These are phyloP conservation scores for Andricus curvator DNA, from an alignment of 2,888 invertebrate genomes.

Conservation along the genomic window DNA sequence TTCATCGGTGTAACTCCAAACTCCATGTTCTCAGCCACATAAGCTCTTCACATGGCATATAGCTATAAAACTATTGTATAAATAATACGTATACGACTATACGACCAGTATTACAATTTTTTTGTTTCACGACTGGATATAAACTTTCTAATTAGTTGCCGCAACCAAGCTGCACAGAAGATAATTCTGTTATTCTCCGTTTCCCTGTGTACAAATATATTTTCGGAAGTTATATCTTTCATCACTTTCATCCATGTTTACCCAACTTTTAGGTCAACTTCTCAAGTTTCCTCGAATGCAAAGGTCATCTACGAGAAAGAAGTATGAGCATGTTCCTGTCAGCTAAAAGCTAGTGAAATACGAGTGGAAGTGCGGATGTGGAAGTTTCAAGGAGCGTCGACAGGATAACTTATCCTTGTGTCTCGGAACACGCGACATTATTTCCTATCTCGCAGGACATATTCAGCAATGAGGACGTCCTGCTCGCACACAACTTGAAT, in stretches of 20 bases:
- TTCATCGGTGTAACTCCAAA: constrained; percentile 69
- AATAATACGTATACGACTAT: too few relatives aligned
- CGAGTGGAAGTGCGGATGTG: constrained; percentile 22
- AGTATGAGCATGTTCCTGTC: constrained; percentile 26
- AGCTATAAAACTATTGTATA: too few relatives aligned
- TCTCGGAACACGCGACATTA: constrained; percentile 17
- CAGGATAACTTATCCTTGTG: constrained; percentile 40
- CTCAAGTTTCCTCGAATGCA: constrained; percentile 31
- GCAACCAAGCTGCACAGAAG: too few relatives aligned
- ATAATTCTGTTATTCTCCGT: too few relatives aligned
- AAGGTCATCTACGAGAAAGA: constrained; percentile 34
- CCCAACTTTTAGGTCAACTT: constrained; percentile 28
- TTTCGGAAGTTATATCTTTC: too few relatives aligned
- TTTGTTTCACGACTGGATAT: too few relatives aligned
- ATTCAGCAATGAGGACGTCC: constrained; percentile 73
- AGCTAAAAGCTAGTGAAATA: constrained; percentile 36
- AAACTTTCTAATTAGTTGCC: too few relatives aligned
- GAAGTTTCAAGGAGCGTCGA: constrained; percentile 35
- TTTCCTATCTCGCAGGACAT: constrained; percentile 66
- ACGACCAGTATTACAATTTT: too few relatives aligned
- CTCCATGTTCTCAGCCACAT: constrained; percentile 50
- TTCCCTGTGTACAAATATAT: too few relatives aligned
- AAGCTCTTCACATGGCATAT: constrained; percentile 5
- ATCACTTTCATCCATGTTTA: constrained; percentile 10
- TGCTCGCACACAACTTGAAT: constrained; percentile 59